Base-by-base conservation (phyloP, 2,888 invertebrate species). In the Nomada goodeniana region DNA sequence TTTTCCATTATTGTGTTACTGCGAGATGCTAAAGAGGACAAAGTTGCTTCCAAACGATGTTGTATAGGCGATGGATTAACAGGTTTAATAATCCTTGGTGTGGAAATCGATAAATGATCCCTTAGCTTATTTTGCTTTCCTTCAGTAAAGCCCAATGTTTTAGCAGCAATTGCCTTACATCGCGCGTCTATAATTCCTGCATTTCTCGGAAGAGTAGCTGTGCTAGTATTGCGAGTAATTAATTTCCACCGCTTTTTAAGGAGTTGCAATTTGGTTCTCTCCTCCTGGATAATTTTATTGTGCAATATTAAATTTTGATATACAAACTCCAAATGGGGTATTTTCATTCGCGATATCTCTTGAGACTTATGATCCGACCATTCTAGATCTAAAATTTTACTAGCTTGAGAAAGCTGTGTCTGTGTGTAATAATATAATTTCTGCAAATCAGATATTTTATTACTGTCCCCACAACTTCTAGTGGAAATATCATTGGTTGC, bases 251-350 rank as follows among this genome's bases (percentile, higher is more conserved):
- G 91, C 29, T 89, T 92, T 13, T 87, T 69, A 20, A 91, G 75
- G 0, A 83, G 60, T 11, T 92, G 89, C 11, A 93, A 1, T 10
- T 85, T 89, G 23, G 60, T 82, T 72, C 95, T 95, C 91, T 96
- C 96, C 73, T 94, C 95, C 80, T 94, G 94, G 36, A 96, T 94
- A 79, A 96, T 95, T 84, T 96, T 96, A 86, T 96, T 96, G 83
- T 98, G 96, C 80, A 95, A 96, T 44, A 97, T 96, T 90, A 98
- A 94, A 0, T 97, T 96, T 90, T 97, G 97, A 94, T 97, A 98
- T 11, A 98, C 95, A 47, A 96, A 96, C 90, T 98, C 97, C 88
- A 97, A 94, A 47, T 96, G 96, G 0, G 97, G 97, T 20, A 96
- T 95, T 78, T 96, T 95, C 94, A 96, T 95, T 76, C 91, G 92